phyloP scores from a whole-genome alignment of 2,113 vertebrate species.

The Uropsilus gracilis region DNA sequence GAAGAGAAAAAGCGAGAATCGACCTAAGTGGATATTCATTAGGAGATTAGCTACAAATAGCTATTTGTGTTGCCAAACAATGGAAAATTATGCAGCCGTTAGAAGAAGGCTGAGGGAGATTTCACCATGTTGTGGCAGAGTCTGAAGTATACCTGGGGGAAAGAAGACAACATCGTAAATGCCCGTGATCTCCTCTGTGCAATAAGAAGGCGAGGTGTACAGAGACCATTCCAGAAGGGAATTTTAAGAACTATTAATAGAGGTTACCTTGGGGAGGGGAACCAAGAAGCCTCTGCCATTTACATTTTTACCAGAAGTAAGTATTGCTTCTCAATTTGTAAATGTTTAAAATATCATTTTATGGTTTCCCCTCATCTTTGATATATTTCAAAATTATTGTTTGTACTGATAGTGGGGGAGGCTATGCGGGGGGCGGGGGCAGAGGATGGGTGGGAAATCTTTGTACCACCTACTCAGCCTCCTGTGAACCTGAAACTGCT shows the following conservation, averaged over 20 bases:
- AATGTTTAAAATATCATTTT: background rate
- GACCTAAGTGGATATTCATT: background rate
- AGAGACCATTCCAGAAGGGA: background rate
- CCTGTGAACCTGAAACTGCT: background rate
- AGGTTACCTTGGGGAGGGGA: background rate
- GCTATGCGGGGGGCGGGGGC: too few species aligned
- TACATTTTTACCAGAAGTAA: background rate
- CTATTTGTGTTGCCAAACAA: background rate
- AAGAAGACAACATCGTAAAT: background rate
- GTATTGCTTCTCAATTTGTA: background rate
- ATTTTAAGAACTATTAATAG: slow-evolving; percentile 13
- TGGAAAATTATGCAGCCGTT: background rate
- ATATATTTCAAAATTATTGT: background rate
- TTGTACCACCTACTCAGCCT: background rate
- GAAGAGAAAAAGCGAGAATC: background rate
- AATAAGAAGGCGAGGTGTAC: background rate
- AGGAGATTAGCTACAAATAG: background rate
- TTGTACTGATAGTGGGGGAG: background rate
- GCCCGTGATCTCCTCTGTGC: background rate
- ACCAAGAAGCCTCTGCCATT: background rate
- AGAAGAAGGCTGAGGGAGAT: background rate
- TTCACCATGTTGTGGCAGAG: background rate
- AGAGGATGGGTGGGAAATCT: background rate
- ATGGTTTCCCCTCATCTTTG: background rate
- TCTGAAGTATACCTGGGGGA: background rate